These are phyloP conservation scores for Liasis olivaceus DNA, from an alignment of 2,797 vertebrate species.

Conservation along the genomic window DNA sequence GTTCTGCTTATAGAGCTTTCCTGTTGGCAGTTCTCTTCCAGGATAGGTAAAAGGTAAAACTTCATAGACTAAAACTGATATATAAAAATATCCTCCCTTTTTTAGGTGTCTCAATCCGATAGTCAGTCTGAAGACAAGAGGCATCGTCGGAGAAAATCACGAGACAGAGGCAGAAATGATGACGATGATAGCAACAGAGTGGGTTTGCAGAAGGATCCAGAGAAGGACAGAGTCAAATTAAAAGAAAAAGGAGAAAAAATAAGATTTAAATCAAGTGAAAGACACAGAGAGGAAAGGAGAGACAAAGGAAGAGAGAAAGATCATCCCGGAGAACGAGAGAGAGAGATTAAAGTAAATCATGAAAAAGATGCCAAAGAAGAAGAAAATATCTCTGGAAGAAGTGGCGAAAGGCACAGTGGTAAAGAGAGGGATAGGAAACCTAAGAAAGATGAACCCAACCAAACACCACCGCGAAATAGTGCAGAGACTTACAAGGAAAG, in stretches of 20 bases:
- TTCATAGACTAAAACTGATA: background rate
- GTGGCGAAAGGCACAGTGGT: slow-evolving; percentile 54
- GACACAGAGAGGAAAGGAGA: slow-evolving; percentile 57
- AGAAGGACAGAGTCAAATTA: slow-evolving; percentile 68
- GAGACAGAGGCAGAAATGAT: slow-evolving; percentile 66
- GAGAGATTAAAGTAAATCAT: slow-evolving; percentile 50
- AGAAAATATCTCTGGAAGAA: slow-evolving; percentile 52
- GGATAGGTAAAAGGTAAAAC: background rate
- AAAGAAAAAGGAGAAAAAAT: slow-evolving; percentile 70
- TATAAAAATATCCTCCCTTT: slow-evolving; percentile 9
- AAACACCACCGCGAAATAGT: slow-evolving; percentile 4
- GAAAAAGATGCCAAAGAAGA: slow-evolving; percentile 53
- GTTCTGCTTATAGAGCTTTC: background rate
- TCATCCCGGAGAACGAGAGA: slow-evolving; percentile 22
- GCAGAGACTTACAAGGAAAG: slow-evolving; percentile 37
- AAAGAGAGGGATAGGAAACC: slow-evolving; percentile 56
- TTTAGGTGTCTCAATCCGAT: slow-evolving; percentile 69
- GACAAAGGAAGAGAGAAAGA: slow-evolving; percentile 54
- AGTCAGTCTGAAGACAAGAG: slow-evolving; percentile 70
- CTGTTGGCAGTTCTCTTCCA: background rate
- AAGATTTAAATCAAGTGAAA: slow-evolving; percentile 59
- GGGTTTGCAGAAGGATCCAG: slow-evolving; percentile 66
- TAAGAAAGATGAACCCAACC: slow-evolving; percentile 51
- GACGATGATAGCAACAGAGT: slow-evolving; percentile 70
- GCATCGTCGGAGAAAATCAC: slow-evolving; percentile 67